Evolutionary conservation across 2,888 invertebrate species (phyloP).

Genomic region (Mimumesa dahlbomi): DNA sequence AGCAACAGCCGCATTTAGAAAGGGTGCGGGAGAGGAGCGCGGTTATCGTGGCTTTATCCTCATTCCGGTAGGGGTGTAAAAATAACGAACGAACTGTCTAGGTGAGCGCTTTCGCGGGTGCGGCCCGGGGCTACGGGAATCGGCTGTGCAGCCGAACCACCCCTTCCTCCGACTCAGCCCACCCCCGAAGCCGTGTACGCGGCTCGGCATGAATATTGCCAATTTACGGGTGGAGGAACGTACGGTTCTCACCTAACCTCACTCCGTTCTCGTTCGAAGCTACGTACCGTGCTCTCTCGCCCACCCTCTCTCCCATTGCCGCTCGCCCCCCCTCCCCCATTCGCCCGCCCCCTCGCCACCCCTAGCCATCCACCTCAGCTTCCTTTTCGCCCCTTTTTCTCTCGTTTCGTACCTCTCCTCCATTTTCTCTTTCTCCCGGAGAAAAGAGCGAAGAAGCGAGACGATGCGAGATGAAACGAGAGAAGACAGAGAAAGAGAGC

Average conservation of each 20-base stretch:
- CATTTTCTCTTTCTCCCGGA: conserved; percentile 51
- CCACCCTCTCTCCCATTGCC: conserved; percentile 37
- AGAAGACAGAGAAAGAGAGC: conserved; percentile 45
- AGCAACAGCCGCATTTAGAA: conserved; percentile 48
- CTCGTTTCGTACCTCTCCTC: conserved; percentile 47
- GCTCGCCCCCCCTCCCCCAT: conserved; percentile 40
- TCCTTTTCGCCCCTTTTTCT: conserved; percentile 48
- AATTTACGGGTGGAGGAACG: conserved; percentile 73
- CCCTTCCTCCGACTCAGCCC: conserved; percentile 27
- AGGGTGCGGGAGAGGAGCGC: conserved; percentile 25
- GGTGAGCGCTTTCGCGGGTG: conserved; percentile 60
- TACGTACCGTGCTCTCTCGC: conserved; percentile 47
- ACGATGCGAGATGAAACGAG: conserved; percentile 22
- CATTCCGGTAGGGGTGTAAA: conserved; percentile 57
- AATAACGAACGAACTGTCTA: conserved; percentile 67
- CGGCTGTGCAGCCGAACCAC: conserved; percentile 54
- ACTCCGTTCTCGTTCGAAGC: conserved; percentile 60
- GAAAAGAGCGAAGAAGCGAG: conserved; percentile 52
- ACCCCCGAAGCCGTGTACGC: conserved; percentile 62
- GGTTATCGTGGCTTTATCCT: conserved; percentile 60
- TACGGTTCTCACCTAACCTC: conserved; percentile 71
- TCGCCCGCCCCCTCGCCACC: conserved; percentile 41
- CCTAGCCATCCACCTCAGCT: conserved; percentile 38
- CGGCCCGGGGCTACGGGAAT: conserved; percentile 57
- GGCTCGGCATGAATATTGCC: conserved; percentile 73